phyloP scores from a whole-genome alignment of 1,140 invertebrate genomes.

The Eubasilissa regina region DNA sequence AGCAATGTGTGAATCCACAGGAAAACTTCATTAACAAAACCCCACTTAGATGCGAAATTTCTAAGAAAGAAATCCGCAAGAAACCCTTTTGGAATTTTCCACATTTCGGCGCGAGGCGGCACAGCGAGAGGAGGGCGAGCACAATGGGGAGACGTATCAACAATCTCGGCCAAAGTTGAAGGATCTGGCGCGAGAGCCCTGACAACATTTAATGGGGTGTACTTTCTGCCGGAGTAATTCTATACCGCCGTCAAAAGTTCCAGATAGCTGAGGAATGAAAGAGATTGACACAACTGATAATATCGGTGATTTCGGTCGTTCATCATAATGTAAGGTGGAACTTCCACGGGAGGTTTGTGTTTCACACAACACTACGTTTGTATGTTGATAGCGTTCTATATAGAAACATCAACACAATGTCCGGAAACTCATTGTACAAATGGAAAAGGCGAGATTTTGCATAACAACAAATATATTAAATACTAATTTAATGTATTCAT shows the following conservation, averaged over 20 bases:
- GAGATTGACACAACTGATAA: conserved; percentile 41
- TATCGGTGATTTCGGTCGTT: conserved; percentile 37
- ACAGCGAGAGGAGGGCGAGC: not conserved
- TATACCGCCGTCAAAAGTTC: conserved; percentile 24
- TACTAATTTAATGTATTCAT: no score
- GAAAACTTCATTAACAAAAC: conserved; percentile 40
- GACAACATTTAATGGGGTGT: conserved; percentile 40
- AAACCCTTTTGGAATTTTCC: conserved; percentile 39
- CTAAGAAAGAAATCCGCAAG: conserved; percentile 20
- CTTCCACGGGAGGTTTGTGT: not conserved
- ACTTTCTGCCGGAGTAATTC: conserved; percentile 26
- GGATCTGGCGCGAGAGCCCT: conserved; percentile 26
- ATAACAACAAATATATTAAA: no score
- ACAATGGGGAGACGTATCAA: conserved; percentile 43
- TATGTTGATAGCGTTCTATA: no score
- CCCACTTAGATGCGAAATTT: conserved; percentile 6
- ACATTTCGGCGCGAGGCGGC: conserved; percentile 25
- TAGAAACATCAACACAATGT: no score
- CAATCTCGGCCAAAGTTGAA: conserved; percentile 43
- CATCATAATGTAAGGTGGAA: conserved; percentile 32
- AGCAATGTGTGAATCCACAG: not conserved
- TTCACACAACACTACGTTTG: no score
- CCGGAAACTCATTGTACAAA: no score
- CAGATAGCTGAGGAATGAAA: conserved; percentile 35
- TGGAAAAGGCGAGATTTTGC: no score